These are phyloP conservation scores for Pseudonaja textilis DNA, from an alignment of 2,113 vertebrate species.

Conservation along the genomic window DNA sequence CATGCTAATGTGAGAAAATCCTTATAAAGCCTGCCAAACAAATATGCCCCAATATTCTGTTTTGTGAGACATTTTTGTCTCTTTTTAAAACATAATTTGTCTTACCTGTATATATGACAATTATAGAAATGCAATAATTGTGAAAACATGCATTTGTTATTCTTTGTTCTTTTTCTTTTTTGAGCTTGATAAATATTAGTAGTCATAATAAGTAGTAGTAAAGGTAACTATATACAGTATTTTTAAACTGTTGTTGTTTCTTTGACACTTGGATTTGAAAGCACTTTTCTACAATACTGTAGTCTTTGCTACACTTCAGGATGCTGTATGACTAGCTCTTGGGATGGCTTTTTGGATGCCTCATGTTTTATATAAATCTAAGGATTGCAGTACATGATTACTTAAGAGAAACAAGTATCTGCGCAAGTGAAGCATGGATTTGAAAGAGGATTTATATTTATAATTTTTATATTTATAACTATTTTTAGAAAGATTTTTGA, in stretches of 20 bases:
- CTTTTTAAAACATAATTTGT: accelerated
- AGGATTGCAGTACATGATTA: background rate
- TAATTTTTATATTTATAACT: background rate
- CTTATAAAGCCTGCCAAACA: background rate
- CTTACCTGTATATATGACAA: background rate
- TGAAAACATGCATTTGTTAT: background rate
- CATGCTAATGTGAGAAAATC: accelerated
- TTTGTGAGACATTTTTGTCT: accelerated
- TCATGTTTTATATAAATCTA: background rate
- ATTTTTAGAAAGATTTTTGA: background rate
- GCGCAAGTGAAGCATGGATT: background rate
- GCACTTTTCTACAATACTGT: background rate
- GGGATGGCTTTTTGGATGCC: background rate
- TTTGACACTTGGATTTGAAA: background rate
- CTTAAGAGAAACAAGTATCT: background rate
- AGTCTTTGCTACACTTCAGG: background rate
- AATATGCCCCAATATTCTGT: accelerated
- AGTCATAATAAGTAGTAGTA: background rate
- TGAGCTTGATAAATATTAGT: background rate
- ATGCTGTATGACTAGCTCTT: background rate
- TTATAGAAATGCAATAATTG: background rate
- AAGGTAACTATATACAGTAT: background rate
- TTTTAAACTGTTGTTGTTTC: background rate
- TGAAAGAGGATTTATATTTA: background rate
- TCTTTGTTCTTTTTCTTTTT: background rate